Percentiles rank a stretch among this genome's conserved stretches.
Evolutionary conservation across 2,113 vertebrate species (phyloP).

Genomic region (Carettochelys insculpta): DNA sequence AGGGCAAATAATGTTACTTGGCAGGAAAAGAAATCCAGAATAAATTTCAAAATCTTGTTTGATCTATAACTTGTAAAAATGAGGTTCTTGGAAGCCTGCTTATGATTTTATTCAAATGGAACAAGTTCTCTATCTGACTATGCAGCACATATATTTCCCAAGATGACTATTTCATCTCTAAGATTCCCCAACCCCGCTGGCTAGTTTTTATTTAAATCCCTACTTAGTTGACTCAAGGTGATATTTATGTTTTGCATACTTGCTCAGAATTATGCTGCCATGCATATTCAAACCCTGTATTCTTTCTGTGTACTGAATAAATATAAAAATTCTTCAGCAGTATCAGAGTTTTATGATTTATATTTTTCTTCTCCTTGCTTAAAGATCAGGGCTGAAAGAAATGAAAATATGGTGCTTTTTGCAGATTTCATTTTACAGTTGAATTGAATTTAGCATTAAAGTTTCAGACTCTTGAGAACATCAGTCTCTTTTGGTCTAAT

Average conservation of each 20-base stretch:
- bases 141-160: not conserved
- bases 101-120: not conserved
- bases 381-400: not conserved
- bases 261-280: not conserved
- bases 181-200: not conserved
- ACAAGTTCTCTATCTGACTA: not conserved
- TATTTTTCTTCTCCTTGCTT: constrained; percentile 21
- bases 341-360: not conserved
- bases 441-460: constrained; percentile 53
- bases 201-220: not conserved
- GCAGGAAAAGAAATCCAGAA: not conserved
- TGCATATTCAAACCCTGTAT: not conserved
- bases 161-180: not conserved
- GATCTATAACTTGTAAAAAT: not conserved
- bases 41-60: not conserved
- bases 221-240: not conserved
- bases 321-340: not conserved
- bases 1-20: not conserved
- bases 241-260: not conserved
- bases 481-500: constrained; percentile 61
- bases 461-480: constrained; percentile 37
- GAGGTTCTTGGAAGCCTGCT: not conserved
- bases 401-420: not conserved
- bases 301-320: not conserved
- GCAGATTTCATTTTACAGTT: constrained; percentile 33